Evolutionary conservation across 2,888 invertebrate species (phyloP), one percentile per base, ranked within the genome.

Genomic region (Caenorhabditis uteleia): DNA sequence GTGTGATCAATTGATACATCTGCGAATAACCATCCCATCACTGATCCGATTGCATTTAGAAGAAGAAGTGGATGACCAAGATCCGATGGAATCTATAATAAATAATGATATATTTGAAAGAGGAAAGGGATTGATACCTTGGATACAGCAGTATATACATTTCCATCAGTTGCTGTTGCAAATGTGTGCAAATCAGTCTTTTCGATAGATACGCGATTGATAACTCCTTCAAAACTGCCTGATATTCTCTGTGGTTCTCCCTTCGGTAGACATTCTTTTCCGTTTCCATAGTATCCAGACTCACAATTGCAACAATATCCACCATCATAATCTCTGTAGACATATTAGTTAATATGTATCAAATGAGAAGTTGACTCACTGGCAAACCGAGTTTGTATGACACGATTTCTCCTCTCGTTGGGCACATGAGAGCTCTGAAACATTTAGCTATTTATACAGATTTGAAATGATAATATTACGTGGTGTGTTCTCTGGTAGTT

Each of bases 1-100:
- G n/a, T n/a, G n/a, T n/a, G n/a, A n/a, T n/a, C n/a, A n/a, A n/a
- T n/a, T n/a, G n/a, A n/a, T 8, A 66, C 75, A 40, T 75, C 75
- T 6, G 95, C 94, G 83, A 97, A 97, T 1, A 97, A 86, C 92
- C 95, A 97, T 8, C 93, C 94, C 54, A 95, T 89, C 0, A 91
- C 88, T 20, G 90, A 89, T 0, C 92, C 92, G 25, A 97, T 85
- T 4, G 91, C 88, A 77, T 90, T 89, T 1, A 94, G 86, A n/a
- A 91, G 87, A 84, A 93, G 91, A 75, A 94, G 86, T 78, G 91
- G 90, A 42, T 88, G 88, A 3, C 93, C 94, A 29, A 93, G 86
- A 16, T 88, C 86, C 4, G 87, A 86, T 0, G 90, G 90, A 5
- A 93, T 88, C 62, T 60, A n/a, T n/a, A n/a, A n/a, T n/a, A 26